phyloP scores from a whole-genome alignment of 1,140 invertebrate genomes.

The Andricus grossulariae region DNA sequence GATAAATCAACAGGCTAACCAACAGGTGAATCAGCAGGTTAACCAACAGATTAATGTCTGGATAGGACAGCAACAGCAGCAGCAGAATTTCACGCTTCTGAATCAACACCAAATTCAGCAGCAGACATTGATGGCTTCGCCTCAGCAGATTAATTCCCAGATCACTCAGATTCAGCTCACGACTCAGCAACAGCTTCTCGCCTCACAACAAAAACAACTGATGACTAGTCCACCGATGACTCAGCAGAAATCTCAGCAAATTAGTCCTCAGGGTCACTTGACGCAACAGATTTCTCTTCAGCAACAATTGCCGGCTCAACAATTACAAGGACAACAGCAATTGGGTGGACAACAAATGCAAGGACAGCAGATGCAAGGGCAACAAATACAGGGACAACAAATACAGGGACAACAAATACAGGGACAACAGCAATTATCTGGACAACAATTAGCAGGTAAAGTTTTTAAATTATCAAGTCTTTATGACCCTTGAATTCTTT shows the following conservation, averaged over 20 bases:
- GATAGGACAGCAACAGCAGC: slow-evolving; percentile 63
- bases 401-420: slow-evolving; percentile 54
- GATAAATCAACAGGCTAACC: slow-evolving; percentile 58
- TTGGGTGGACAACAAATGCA: slow-evolving; percentile 50
- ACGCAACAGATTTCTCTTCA: slow-evolving; percentile 56
- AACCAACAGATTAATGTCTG: slow-evolving; percentile 63
- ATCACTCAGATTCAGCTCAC: slow-evolving; percentile 62
- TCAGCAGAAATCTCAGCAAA: slow-evolving; percentile 45
- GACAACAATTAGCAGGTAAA: too few species aligned
- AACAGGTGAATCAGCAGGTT: slow-evolving; percentile 73
- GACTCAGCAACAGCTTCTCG: slow-evolving; percentile 62
- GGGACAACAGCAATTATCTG: slow-evolving; percentile 37
- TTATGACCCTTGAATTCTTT: too few species aligned
- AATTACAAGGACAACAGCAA: slow-evolving; percentile 64
- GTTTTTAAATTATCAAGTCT: too few species aligned
- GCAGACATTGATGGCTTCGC: slow-evolving; percentile 47
- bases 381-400: slow-evolving; percentile 52
- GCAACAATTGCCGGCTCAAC: slow-evolving; percentile 64
- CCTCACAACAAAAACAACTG: slow-evolving; percentile 56
- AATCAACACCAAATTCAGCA: slow-evolving; percentile 58
- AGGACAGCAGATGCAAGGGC: too few species aligned
- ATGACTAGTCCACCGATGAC: slow-evolving; percentile 54
- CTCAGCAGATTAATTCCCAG: slow-evolving; percentile 60
- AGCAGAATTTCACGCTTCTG: slow-evolving; percentile 59
- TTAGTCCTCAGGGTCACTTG: slow-evolving; percentile 59